phyloP scores from a whole-genome alignment of 2,888 invertebrate species.

The Cheiracanthium punctorium region DNA sequence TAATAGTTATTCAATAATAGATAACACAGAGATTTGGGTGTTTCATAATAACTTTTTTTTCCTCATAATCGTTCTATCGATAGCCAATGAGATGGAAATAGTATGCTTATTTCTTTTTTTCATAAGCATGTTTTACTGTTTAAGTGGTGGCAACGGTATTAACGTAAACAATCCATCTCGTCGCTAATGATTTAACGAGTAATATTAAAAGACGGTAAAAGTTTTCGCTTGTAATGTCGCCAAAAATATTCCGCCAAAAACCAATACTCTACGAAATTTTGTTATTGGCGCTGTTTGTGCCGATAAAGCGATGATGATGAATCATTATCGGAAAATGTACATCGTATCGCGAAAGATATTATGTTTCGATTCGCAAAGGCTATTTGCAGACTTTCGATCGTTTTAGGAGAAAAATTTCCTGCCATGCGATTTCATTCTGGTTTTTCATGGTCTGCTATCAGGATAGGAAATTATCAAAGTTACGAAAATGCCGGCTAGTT shows the following conservation, averaged over 20 bases:
- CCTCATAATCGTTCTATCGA: neutral
- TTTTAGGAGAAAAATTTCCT: conserved; percentile 23
- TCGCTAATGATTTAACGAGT: conserved; percentile 47
- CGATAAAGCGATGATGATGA: conserved; percentile 62
- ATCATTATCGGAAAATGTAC: conserved; percentile 66
- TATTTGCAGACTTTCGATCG: conserved; percentile 61
- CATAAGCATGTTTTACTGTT: neutral
- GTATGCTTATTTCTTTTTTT: neutral
- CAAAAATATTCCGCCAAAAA: conserved; percentile 66
- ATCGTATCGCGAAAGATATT: conserved; percentile 60
- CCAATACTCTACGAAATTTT: conserved; percentile 43
- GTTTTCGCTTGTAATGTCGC: conserved; percentile 55
- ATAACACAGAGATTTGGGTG: neutral
- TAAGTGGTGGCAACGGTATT: neutral
- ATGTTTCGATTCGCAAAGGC: conserved; percentile 63
- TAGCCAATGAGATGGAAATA: neutral
- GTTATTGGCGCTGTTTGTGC: conserved; percentile 47
- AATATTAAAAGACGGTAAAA: conserved; percentile 36
- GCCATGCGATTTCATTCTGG: conserved; percentile 43
- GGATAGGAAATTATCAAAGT: conserved; percentile 16
- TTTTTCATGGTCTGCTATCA: conserved; percentile 18
- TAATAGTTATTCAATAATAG: conserved; percentile 10
- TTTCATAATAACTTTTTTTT: conserved; percentile 4
- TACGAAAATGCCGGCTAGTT: neutral
- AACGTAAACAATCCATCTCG: conserved; percentile 42